phyloP scores from a whole-genome alignment of 2,797 vertebrate species.

The Sylvilagus floridanus region DNA sequence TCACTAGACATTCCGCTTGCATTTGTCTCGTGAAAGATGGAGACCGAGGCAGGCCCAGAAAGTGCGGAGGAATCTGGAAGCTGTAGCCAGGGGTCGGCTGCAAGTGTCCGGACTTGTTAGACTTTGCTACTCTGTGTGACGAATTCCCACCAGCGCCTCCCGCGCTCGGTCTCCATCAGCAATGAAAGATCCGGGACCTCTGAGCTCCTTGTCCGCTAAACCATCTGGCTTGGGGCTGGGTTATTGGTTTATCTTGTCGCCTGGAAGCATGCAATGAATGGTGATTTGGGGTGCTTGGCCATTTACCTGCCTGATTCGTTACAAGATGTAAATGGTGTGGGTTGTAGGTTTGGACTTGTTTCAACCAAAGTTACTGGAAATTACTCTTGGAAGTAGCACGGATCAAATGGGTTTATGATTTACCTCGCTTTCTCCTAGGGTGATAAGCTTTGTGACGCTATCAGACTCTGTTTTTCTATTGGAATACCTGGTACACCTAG shows the following conservation, averaged over 20 bases:
- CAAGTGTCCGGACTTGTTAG: neutral
- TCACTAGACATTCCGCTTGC: neutral
- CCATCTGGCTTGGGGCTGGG: neutral
- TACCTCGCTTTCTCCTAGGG: neutral
- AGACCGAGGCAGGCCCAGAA: neutral
- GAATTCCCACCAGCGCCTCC: too few species aligned
- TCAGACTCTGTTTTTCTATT: neutral
- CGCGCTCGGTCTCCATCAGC: neutral
- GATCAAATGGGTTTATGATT: neutral
- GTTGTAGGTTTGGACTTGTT: neutral
- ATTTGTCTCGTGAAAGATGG: neutral
- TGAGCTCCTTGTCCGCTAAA: neutral
- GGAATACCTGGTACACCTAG: neutral
- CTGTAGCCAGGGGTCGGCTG: neutral
- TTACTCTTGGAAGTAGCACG: constrained; percentile 1
- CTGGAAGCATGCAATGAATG: constrained; percentile 3
- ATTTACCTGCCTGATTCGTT: neutral
- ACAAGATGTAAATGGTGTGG: neutral
- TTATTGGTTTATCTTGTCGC: neutral
- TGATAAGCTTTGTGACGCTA: neutral
- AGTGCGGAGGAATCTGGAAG: neutral
- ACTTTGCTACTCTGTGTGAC: neutral
- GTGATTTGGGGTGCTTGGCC: neutral
- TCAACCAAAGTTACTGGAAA: neutral
- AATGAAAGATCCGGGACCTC: neutral